Evolutionary conservation across 2,797 vertebrate species (phyloP).

Genomic region (Phataginus tetradactyla): DNA sequence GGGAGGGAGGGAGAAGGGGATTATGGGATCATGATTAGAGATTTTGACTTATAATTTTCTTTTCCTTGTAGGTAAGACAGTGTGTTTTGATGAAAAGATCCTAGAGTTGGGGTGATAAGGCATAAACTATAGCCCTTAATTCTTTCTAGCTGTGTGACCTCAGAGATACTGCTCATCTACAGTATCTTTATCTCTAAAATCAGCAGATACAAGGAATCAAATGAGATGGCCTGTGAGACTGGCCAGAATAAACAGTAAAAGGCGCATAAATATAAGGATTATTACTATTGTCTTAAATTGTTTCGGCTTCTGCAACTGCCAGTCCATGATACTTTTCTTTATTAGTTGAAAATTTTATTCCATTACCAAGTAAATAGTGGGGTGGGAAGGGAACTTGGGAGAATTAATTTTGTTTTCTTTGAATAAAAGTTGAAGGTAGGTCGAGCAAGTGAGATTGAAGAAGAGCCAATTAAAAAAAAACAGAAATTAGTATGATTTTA

Average conservation of each 20-base stretch:
- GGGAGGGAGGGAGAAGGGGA: no score
- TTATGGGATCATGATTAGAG: no score
- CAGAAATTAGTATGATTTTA: neutral
- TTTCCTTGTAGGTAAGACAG: neutral
- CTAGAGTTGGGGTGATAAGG: neutral
- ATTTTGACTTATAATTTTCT: neutral
- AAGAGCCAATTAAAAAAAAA: neutral
- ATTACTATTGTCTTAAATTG: neutral
- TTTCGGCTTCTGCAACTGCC: neutral
- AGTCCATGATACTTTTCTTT: neutral
- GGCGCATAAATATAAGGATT: neutral
- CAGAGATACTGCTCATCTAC: neutral
- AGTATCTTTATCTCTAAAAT: neutral
- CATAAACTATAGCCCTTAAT: neutral
- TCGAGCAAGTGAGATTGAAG: neutral
- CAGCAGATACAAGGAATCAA: neutral
- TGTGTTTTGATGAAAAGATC: neutral
- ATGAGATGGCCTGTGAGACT: neutral
- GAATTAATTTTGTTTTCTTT: neutral
- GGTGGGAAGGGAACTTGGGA: neutral
- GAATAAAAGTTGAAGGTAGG: neutral
- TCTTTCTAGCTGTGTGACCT: neutral
- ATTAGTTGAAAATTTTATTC: conserved; percentile 9
- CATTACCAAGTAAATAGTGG: neutral
- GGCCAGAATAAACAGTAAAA: neutral